A percentile compares a stretch with the other conserved stretches of the same genome.
Evolutionary conservation across 1,140 invertebrate species (phyloP).

Genomic region (Olivierus martensii): DNA sequence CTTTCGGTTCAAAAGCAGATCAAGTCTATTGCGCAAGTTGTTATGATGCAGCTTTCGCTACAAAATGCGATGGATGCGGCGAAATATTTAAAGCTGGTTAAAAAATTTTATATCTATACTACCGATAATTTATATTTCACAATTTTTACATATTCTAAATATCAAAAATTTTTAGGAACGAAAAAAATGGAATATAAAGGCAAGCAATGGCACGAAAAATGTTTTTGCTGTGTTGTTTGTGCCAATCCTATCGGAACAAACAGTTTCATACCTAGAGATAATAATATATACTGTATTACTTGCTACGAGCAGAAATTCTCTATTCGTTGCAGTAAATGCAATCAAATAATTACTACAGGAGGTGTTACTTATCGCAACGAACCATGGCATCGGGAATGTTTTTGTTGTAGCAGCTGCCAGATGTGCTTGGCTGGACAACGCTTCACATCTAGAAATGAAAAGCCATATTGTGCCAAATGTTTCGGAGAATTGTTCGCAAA

Average conservation of each 20-base stretch:
- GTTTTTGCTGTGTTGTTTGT: slow-evolving; percentile 96
- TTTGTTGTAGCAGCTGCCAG: slow-evolving; percentile 93
- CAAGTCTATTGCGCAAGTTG: slow-evolving; percentile 99
- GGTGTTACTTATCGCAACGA: slow-evolving; percentile 99
- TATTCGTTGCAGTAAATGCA: slow-evolving; percentile 93
- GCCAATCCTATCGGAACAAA: slow-evolving; percentile 96
- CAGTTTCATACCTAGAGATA: slow-evolving; percentile 96
- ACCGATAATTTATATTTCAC: too few species aligned
- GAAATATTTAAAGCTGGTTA: slow-evolving; percentile 97
- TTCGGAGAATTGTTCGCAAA: slow-evolving; percentile 98
- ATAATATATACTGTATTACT: slow-evolving; percentile 82
- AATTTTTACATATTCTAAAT: too few species aligned
- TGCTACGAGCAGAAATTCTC: slow-evolving; percentile 63
- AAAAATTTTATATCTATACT: neutral
- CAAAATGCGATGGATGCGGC: slow-evolving; percentile 94
- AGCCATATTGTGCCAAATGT: slow-evolving; percentile 94
- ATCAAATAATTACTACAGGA: slow-evolving; percentile 90
- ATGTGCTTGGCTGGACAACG: slow-evolving; percentile 89
- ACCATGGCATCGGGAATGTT: slow-evolving; percentile 84
- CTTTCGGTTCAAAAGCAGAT: slow-evolving; percentile 86
- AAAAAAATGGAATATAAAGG: slow-evolving; percentile 99
- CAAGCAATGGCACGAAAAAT: slow-evolving; percentile 69
- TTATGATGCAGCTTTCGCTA: slow-evolving; percentile 97
- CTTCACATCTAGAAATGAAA: slow-evolving; percentile 92
- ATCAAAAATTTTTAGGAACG: slow-evolving; percentile 58